Percentiles rank a stretch among this genome's conserved stretches.
phyloP scores from a whole-genome alignment of 2,797 vertebrate species.

The Pipistrellus nathusii region DNA sequence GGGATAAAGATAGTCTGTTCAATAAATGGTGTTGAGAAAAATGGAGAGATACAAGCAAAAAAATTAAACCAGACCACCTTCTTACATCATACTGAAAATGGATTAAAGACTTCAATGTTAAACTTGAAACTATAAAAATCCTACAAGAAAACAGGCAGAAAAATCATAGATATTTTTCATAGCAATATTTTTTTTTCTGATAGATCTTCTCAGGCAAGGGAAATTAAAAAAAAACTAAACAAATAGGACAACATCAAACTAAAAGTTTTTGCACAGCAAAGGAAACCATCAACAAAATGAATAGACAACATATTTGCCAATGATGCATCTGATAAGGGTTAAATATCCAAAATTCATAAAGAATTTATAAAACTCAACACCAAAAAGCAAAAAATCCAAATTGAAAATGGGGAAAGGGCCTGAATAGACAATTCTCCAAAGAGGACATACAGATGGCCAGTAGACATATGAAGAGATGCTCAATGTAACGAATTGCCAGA shows the following conservation, averaged over 20 bases:
- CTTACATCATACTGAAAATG: background rate
- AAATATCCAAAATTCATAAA: background rate
- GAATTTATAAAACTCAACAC: background rate
- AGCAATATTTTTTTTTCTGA: background rate
- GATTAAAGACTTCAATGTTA: background rate
- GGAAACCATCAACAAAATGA: background rate
- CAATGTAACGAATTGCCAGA: background rate
- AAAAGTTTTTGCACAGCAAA: background rate
- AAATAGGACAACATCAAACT: background rate
- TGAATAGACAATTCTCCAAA: background rate
- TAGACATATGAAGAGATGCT: background rate
- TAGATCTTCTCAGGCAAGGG: background rate
- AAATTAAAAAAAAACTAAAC: background rate
- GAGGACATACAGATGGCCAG: background rate
- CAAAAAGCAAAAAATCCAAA: background rate
- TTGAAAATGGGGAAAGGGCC: background rate
- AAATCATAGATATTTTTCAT: background rate
- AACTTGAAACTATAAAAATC: background rate
- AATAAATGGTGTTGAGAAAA: background rate
- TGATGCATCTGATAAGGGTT: background rate
- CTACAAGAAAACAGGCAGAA: background rate
- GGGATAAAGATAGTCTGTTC: background rate
- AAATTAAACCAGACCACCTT: background rate
- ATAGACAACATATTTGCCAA: background rate
- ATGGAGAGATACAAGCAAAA: background rate